phyloP scores from a whole-genome alignment of 2,888 invertebrate species.

The Seira sanloemensis region DNA sequence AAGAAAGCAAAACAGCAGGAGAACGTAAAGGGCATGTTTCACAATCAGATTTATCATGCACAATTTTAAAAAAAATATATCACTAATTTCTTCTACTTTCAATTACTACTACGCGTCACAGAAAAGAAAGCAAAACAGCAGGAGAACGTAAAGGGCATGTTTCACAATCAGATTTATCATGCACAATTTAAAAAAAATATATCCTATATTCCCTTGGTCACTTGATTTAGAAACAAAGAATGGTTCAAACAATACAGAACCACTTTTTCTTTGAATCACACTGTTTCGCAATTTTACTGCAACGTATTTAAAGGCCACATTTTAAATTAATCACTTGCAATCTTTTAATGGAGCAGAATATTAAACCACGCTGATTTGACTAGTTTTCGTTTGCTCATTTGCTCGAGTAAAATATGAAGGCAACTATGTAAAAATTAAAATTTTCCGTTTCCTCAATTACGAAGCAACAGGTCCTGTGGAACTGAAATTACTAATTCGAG shows the following conservation, averaged over 20 bases:
- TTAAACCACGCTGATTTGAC: no score
- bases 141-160: background rate
- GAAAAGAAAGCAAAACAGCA: background rate
- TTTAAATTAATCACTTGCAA: no score
- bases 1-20: background rate
- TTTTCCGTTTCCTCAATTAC: no score
- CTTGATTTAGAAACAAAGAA: background rate
- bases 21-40: background rate
- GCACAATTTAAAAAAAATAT: background rate
- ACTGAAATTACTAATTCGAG: no score
- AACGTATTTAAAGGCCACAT: no score
- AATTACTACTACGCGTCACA: background rate
- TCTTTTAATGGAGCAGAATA: no score
- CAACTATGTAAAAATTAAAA: no score
- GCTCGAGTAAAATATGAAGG: no score
- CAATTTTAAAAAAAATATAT: background rate
- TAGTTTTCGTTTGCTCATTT: background rate
- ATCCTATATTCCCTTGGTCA: background rate
- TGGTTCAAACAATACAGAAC: conserved; percentile 46
- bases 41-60: background rate
- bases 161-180: background rate
- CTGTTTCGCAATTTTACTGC: no score
- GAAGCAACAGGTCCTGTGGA: no score
- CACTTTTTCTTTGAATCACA: conserved; percentile 13
- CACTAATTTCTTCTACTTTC: conserved; percentile 24